Conservation (phyloP, 2,888 invertebrate species). For the Andrena praecox region DNA sequence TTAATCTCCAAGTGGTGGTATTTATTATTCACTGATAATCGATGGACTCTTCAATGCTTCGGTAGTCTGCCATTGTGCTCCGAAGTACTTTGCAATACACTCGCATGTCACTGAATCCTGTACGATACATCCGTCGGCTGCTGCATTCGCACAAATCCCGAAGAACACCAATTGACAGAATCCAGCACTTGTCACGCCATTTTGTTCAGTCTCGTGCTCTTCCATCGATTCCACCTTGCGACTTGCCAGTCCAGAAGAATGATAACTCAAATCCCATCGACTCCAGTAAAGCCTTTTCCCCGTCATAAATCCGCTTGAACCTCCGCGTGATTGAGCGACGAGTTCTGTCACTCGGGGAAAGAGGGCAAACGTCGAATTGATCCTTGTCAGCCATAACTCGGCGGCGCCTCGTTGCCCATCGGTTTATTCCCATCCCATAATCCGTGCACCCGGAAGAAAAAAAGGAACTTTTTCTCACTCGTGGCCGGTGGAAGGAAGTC, state of each 20-base stretch:
- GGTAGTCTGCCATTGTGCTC: background rate
- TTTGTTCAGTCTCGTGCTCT: too few species aligned
- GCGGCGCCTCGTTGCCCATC: background rate
- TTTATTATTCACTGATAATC: background rate
- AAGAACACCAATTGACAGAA: background rate
- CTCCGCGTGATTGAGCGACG: too few species aligned
- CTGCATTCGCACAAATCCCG: background rate
- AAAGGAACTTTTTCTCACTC: conserved; percentile 9
- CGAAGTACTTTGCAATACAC: background rate
- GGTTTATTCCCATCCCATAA: background rate
- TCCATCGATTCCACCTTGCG: too few species aligned
- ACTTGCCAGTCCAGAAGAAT: too few species aligned
- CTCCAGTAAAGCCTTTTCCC: too few species aligned
- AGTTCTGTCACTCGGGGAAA: background rate
- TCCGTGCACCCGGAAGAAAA: background rate
- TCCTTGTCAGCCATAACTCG: conserved; percentile 17
- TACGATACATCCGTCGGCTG: conserved; percentile 30
- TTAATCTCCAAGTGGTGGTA: background rate
- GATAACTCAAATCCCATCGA: too few species aligned
- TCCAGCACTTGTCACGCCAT: too few species aligned
- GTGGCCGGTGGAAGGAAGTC: conserved; percentile 35
- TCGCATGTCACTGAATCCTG: background rate
- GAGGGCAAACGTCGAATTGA: background rate
- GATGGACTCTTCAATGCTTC: background rate
- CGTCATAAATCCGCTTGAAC: too few species aligned